Conservation (phyloP, 1,140 invertebrate species). For the Solenopsis invicta region DNA sequence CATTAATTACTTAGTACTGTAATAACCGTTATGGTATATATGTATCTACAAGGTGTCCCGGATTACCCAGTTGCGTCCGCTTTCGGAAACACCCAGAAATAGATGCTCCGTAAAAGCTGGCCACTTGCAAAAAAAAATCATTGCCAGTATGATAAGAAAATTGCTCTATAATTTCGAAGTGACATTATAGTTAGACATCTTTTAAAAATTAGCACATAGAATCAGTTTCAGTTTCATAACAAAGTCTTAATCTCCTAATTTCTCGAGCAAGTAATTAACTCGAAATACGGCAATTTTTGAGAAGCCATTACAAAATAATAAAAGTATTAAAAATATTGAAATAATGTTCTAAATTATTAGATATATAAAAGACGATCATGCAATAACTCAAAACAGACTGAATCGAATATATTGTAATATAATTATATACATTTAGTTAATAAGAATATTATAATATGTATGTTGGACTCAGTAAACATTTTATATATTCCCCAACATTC, state of each 20-base stretch:
- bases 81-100: constrained; percentile 59
- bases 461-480: constrained; percentile 41
- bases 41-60: constrained; percentile 48
- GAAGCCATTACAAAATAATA: background rate
- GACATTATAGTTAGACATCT: background rate
- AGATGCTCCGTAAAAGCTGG: constrained; percentile 55
- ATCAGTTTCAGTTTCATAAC: background rate
- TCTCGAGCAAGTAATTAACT: background rate
- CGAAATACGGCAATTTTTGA: background rate
- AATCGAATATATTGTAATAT: background rate
- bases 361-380: background rate
- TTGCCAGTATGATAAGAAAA: constrained; percentile 30
- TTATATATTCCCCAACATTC: constrained; percentile 46
- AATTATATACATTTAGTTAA: background rate
- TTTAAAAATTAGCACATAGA: background rate
- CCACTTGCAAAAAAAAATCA: constrained; percentile 35
- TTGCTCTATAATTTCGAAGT: background rate
- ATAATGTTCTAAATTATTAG: constrained; percentile 1
- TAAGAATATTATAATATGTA: constrained; percentile 6
- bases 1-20: constrained; percentile 56
- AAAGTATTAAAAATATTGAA: background rate
- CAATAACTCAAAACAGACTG: constrained; percentile 5
- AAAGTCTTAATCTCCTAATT: background rate
- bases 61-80: constrained; percentile 54
- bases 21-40: constrained; percentile 47